Evolutionary conservation across 1,140 invertebrate species (phyloP).

Genomic region (Mactra quadrangularis): DNA sequence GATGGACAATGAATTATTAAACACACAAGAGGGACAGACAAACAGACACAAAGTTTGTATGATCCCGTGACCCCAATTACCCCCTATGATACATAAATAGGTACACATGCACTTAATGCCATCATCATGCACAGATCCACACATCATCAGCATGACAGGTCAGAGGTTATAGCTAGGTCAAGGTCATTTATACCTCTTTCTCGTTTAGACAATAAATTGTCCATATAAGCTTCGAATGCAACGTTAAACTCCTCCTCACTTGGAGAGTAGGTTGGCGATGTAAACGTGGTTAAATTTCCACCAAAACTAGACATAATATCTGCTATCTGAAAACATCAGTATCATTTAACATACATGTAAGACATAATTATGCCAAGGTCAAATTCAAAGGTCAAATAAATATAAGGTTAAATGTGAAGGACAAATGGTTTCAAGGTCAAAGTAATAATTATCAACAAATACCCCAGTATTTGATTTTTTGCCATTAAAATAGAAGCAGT

Average conservation of each 20-base stretch:
- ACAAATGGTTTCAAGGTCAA: too few species aligned
- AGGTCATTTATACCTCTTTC: constrained; percentile 44
- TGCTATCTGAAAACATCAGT: constrained; percentile 79
- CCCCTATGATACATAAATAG: too few species aligned
- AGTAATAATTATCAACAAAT: too few species aligned
- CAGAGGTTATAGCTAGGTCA: not conserved
- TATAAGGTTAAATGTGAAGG: too few species aligned
- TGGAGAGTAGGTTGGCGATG: constrained; percentile 36
- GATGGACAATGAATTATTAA: too few species aligned
- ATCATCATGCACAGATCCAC: constrained; percentile 21
- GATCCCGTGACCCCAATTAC: too few species aligned
- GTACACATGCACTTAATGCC: not conserved
- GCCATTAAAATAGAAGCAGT: too few species aligned
- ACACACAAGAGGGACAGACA: too few species aligned
- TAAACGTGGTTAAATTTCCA: constrained; percentile 74
- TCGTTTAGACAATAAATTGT: constrained; percentile 54
- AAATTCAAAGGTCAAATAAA: not conserved
- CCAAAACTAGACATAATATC: constrained; percentile 83
- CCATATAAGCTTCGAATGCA: constrained; percentile 71
- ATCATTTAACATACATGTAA: not conserved
- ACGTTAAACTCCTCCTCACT: constrained; percentile 49
- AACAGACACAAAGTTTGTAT: too few species aligned
- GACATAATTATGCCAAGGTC: not conserved
- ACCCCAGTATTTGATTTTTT: too few species aligned
- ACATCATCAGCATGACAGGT: not conserved